Conservation (phyloP, 2,113 vertebrate species). For the Isichthys henryi region DNA sequence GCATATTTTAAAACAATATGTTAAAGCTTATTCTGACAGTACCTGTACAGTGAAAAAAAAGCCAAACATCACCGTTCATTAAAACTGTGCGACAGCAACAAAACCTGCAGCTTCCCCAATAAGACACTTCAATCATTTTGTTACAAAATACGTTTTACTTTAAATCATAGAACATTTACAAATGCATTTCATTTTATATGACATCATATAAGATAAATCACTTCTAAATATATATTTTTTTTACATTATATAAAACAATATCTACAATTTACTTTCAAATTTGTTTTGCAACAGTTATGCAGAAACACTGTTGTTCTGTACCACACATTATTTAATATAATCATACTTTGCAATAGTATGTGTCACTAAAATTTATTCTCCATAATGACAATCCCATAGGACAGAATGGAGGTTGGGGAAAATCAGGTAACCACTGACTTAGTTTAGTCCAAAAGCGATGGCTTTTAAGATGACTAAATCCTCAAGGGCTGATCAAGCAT, state of each 20-base stretch:
- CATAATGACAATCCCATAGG: slow-evolving; percentile 29
- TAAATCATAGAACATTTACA: slow-evolving; percentile 59
- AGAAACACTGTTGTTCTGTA: slow-evolving; percentile 48
- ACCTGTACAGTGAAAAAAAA: slow-evolving; percentile 53
- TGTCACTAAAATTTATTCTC: slow-evolving; percentile 30
- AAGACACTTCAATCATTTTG: slow-evolving; percentile 67
- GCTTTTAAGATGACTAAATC: neutral
- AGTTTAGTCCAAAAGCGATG: slow-evolving; percentile 28
- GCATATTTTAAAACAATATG: slow-evolving; percentile 58
- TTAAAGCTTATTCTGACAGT: slow-evolving; percentile 63
- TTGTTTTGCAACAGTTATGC: slow-evolving; percentile 49
- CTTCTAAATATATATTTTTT: slow-evolving; percentile 52
- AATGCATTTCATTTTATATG: slow-evolving; percentile 51
- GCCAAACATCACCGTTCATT: slow-evolving; percentile 39
- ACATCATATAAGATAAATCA: slow-evolving; percentile 67
- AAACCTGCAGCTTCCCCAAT: slow-evolving; percentile 48
- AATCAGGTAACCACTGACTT: slow-evolving; percentile 18
- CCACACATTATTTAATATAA: slow-evolving; percentile 42
- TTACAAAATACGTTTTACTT: slow-evolving; percentile 68
- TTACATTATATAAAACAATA: slow-evolving; percentile 62
- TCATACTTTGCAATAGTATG: slow-evolving; percentile 35
- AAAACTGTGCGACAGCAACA: slow-evolving; percentile 53
- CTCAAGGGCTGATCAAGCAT: slow-evolving; percentile 30
- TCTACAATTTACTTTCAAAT: slow-evolving; percentile 41
- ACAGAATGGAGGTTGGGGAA: slow-evolving; percentile 32